phyloP scores from a whole-genome alignment of 2,113 vertebrate species.

The Malaclemys terrapin region DNA sequence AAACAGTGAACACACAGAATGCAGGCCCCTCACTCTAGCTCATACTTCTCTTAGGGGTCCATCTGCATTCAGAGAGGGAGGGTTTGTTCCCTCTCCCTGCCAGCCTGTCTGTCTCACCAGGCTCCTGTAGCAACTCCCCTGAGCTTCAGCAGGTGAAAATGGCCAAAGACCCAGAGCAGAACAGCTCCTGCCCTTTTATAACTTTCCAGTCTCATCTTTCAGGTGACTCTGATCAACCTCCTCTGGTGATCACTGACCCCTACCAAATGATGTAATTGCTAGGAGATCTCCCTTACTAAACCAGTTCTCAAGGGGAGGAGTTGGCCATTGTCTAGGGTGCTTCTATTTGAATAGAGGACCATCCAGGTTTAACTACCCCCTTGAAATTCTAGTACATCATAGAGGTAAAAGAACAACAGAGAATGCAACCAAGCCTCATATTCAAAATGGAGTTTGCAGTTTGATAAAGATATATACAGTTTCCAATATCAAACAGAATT shows the following conservation, averaged over 20 bases:
- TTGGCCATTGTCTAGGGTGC: not conserved
- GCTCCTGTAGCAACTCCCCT: not conserved
- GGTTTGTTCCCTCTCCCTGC: not conserved
- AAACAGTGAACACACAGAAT: not conserved
- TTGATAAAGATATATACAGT: not conserved
- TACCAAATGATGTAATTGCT: not conserved
- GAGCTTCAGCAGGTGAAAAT: not conserved
- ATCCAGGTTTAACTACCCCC: not conserved
- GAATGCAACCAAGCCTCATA: not conserved
- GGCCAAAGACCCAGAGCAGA: not conserved
- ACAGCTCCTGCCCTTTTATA: not conserved
- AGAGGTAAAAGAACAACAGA: not conserved
- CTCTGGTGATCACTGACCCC: not conserved
- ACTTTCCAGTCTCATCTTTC: not conserved
- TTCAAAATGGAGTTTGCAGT: not conserved
- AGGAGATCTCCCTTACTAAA: not conserved
- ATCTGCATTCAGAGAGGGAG: not conserved
- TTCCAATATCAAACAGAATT: not conserved
- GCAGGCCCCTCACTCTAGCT: not conserved
- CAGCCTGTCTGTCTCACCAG: not conserved
- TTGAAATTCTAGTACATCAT: too few relatives aligned
- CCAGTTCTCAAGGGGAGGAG: not conserved
- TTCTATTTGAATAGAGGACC: not conserved
- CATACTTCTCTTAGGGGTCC: not conserved
- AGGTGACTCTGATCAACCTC: not conserved